phyloP scores from a whole-genome alignment of 2,797 vertebrate species.

The Lemur catta region DNA sequence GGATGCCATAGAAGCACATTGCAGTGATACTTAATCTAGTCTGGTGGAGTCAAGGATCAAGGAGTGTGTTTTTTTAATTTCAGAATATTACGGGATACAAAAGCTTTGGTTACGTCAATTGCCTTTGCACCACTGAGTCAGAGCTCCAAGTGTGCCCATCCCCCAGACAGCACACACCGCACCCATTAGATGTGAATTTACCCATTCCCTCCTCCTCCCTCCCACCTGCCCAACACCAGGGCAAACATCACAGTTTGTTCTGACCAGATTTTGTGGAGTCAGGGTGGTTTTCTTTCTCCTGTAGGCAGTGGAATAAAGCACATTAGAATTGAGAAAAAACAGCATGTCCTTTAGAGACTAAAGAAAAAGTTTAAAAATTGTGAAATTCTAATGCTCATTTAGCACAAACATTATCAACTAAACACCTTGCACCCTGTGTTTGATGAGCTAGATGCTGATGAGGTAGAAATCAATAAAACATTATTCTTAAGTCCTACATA shows the following conservation, averaged over 20 bases:
- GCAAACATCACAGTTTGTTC: background rate
- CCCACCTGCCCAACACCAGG: no score
- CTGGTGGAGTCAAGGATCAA: background rate
- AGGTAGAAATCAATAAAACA: background rate
- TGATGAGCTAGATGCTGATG: background rate
- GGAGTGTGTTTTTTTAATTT: background rate
- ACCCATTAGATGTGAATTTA: no score
- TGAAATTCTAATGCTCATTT: background rate
- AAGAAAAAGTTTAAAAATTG: background rate
- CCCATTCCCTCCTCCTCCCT: no score
- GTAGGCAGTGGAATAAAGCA: background rate
- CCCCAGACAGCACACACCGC: no score
- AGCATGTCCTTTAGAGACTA: background rate
- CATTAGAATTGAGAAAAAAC: background rate
- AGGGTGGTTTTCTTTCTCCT: background rate
- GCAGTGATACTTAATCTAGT: background rate
- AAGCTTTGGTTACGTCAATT: no score
- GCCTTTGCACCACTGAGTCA: no score
- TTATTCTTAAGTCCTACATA: background rate
- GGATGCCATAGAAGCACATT: background rate
- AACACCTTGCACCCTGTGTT: background rate
- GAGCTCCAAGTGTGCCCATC: no score
- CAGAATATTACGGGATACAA: no score
- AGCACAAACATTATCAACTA: background rate
- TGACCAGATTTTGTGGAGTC: background rate